phyloP scores from a whole-genome alignment of 2,888 invertebrate species.

The Peribatodes rhomboidaria region DNA sequence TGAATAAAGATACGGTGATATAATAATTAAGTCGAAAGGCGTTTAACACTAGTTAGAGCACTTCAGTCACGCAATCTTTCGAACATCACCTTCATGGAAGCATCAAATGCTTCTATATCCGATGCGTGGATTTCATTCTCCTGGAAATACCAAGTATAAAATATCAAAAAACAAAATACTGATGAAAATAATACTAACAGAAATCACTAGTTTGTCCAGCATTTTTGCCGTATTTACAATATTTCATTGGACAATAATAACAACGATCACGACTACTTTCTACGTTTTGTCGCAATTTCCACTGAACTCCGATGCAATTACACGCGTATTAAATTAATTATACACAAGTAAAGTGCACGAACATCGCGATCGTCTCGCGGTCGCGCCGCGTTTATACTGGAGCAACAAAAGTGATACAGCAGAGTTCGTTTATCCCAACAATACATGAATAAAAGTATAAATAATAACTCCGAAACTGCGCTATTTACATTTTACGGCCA shows the following conservation, averaged over 20 bases:
- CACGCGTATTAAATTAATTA: conserved; percentile 53
- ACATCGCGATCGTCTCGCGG: conserved; percentile 60
- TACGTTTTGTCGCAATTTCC: conserved; percentile 44
- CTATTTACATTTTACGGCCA: conserved; percentile 37
- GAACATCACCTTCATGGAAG: conserved; percentile 82
- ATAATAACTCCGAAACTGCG: conserved; percentile 47
- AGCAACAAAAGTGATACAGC: conserved; percentile 52
- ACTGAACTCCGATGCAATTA: conserved; percentile 53
- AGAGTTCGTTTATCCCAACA: conserved; percentile 54
- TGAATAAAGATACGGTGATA: conserved; percentile 49
- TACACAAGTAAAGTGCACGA: conserved; percentile 58
- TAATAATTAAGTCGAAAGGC: conserved; percentile 48
- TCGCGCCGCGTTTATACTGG: conserved; percentile 64
- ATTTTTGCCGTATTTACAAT: conserved; percentile 40
- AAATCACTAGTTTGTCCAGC: conserved; percentile 50
- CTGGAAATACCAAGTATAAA: conserved; percentile 69
- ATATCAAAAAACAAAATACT: conserved; percentile 1
- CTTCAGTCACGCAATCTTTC: conserved; percentile 58
- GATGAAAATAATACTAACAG: conserved; percentile 40
- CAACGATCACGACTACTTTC: conserved; percentile 32
- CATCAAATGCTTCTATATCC: conserved; percentile 82
- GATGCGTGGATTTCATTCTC: conserved; percentile 74
- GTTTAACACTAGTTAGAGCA: conserved; percentile 58
- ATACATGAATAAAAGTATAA: conserved; percentile 51
- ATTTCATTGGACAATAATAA: conserved; percentile 32